Evolutionary conservation across 2,888 invertebrate species (phyloP).

Genomic region (Lochmaea capreae): DNA sequence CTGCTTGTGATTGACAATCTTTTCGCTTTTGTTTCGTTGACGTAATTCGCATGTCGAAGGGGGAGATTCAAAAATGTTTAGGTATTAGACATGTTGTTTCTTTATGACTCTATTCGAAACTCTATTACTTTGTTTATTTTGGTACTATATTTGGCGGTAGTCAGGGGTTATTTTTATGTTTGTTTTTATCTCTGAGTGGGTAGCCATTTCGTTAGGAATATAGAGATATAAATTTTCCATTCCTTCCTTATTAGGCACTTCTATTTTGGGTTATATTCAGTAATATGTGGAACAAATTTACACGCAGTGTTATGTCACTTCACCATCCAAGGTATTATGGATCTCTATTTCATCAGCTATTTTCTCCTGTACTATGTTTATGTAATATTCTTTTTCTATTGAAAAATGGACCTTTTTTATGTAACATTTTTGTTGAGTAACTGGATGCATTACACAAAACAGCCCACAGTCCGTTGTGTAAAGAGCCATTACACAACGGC

Average conservation of each 20-base stretch:
- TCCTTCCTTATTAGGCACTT: not conserved
- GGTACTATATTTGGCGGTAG: not conserved
- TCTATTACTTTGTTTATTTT: conserved; percentile 18
- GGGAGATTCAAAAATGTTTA: conserved; percentile 18
- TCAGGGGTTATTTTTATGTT: not conserved
- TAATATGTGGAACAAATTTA: too few relatives aligned
- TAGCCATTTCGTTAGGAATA: not conserved
- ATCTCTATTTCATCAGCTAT: too few relatives aligned
- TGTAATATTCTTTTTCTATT: too few relatives aligned
- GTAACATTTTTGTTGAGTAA: too few relatives aligned
- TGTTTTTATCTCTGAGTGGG: conserved; percentile 4
- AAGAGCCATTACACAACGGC: too few relatives aligned
- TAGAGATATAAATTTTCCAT: not conserved
- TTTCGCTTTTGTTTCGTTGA: conserved; percentile 23
- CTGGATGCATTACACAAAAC: too few relatives aligned
- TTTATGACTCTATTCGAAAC: conserved; percentile 12
- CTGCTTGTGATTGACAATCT: conserved; percentile 32
- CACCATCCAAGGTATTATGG: too few relatives aligned
- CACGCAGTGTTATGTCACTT: too few relatives aligned
- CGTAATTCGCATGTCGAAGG: conserved; percentile 18
- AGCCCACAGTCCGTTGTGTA: too few relatives aligned
- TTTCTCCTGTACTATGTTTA: too few relatives aligned
- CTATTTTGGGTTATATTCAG: not conserved
- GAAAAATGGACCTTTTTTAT: too few relatives aligned
- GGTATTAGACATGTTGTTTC: not conserved